Conservation (phyloP, 2,797 vertebrate species). For the Triplophysa bombifrons region DNA sequence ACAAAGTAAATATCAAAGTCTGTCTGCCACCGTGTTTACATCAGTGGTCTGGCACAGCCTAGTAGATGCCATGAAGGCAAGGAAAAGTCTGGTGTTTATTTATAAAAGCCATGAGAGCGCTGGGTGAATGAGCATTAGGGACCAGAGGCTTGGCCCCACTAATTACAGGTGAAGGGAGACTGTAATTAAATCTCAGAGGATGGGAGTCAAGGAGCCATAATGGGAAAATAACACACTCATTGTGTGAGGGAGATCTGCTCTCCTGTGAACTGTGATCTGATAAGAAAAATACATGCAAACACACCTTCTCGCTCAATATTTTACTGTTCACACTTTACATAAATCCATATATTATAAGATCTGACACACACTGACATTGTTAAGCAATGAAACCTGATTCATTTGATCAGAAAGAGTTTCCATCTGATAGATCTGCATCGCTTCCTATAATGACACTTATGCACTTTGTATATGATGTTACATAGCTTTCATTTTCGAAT, state of each 20-base stretch:
- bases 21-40: not conserved
- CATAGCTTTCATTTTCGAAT: too few species aligned
- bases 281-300: conserved; percentile 4
- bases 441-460: not conserved
- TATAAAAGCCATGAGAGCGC: conserved; percentile 65
- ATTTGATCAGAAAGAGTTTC: not conserved
- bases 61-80: conserved; percentile 46
- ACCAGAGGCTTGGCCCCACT: conserved; percentile 69
- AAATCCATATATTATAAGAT: not conserved
- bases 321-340: not conserved
- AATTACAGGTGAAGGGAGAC: conserved; percentile 81
- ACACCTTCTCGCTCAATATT: not conserved
- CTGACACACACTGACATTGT: not conserved
- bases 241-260: conserved; percentile 62
- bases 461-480: too few species aligned
- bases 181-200: conserved; percentile 76
- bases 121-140: conserved; percentile 68
- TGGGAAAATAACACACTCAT: conserved; percentile 62
- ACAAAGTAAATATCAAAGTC: not conserved
- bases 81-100: conserved; percentile 58
- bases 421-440: not conserved
- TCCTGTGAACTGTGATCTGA: conserved; percentile 59
- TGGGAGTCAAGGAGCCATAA: conserved; percentile 53
- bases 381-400: not conserved
- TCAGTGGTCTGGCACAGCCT: conserved; percentile 27